Conservation (phyloP, 2,888 invertebrate genomes). For the Cactoblastis cactorum region DNA sequence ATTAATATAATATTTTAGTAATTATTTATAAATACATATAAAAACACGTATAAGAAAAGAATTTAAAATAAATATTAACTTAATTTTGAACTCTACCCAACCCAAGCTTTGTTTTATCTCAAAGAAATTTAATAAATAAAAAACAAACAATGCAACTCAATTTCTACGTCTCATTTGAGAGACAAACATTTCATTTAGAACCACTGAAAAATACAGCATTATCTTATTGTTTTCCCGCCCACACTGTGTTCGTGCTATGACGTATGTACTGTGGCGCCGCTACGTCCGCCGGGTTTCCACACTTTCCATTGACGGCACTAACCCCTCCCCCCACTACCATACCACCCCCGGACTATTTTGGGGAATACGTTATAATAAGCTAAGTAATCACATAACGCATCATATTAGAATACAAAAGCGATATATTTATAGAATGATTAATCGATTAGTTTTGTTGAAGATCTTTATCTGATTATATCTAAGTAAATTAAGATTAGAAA, state of each 20-base stretch:
- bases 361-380: conserved; percentile 17
- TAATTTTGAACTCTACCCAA: too few relatives aligned
- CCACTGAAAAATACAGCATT: neutral
- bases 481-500: too few relatives aligned
- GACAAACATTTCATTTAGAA: neutral
- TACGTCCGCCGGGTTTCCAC: conserved; percentile 72
- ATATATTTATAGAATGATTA: conserved; percentile 1
- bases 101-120: too few relatives aligned
- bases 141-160: too few relatives aligned
- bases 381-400: conserved; percentile 11
- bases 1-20: too few relatives aligned
- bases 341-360: conserved; percentile 30
- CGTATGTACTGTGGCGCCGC: conserved; percentile 15
- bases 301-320: conserved; percentile 67
- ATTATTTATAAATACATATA: too few relatives aligned
- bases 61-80: too few relatives aligned
- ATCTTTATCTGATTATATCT: neutral
- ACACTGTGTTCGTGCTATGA: conserved; percentile 14
- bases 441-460: conserved; percentile 1
- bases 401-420: neutral
- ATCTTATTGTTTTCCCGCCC: conserved; percentile 3
- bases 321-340: conserved; percentile 20
- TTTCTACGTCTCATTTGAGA: neutral
- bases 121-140: too few relatives aligned
- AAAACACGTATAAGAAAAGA: too few relatives aligned